These are phyloP conservation scores for Ceriagrion tenellum DNA, from an alignment of 2,888 invertebrate species.

Conservation along the genomic window DNA sequence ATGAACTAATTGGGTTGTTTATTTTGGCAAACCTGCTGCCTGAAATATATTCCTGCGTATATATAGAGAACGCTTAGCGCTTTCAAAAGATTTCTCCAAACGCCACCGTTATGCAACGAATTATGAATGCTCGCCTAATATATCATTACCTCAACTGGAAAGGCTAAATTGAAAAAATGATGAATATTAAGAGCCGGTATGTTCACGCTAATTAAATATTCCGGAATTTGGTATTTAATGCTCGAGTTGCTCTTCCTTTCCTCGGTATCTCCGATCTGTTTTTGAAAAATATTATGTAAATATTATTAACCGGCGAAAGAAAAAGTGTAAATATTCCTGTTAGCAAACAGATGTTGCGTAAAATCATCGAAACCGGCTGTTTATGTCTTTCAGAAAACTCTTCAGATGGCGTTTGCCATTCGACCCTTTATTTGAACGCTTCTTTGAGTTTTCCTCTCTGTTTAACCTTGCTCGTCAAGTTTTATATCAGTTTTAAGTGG, in stretches of 20 bases:
- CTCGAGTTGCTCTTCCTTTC: not conserved
- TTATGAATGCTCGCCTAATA: not conserved
- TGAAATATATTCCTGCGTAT: not conserved
- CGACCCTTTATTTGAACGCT: too few relatives aligned
- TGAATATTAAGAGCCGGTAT: not conserved
- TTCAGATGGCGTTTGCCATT: too few relatives aligned
- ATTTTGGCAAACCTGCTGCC: too few relatives aligned
- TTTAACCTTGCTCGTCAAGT: too few relatives aligned
- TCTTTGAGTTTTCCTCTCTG: too few relatives aligned
- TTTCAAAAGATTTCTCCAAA: not conserved
- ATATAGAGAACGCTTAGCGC: not conserved
- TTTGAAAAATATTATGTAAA: not conserved
- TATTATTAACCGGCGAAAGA: too few relatives aligned
- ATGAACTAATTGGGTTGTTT: too few relatives aligned
- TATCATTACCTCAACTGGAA: not conserved
- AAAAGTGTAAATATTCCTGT: too few relatives aligned
- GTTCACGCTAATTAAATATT: not conserved
- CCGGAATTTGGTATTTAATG: not conserved
- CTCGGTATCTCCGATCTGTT: not conserved
- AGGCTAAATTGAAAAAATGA: not conserved
- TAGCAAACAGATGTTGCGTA: too few relatives aligned
- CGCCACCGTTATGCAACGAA: not conserved
- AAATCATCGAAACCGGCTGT: too few relatives aligned
- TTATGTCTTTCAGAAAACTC: too few relatives aligned
- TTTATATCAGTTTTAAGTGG: too few relatives aligned